Evolutionary conservation across 92 coral and sea anemone genomes (phyloP), one percentile per base, ranked within the genome.

Genomic region (Isaurus tuberculatus): DNA sequence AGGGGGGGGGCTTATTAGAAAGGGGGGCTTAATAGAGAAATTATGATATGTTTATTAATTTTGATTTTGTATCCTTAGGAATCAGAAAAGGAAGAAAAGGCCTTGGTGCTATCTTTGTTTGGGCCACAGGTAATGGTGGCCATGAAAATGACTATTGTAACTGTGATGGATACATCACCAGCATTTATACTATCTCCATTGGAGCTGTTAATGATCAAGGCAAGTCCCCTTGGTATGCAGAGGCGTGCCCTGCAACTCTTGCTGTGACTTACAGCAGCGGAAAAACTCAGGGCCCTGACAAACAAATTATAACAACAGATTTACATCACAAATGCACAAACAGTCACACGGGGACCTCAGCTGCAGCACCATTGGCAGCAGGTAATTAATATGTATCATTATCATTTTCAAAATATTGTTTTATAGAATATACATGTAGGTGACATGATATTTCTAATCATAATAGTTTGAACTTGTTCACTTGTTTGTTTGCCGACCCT

Each of bases 101-200:
- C 15, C 91, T 92, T 10, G 99, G 99, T 13, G 90, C 99, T 27
- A 97, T 97, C 90, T 97, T 97, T 91, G 99, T 97, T 0, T 97
- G 99, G 99, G 99, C 99, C 1, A 97, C 99, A 31, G 99, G 99
- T 27, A 97, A 97, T 87, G 99, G 99, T 0, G 99, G 99, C 33
- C 91, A 90, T 65, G 87, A 83, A 17, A 87, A 94, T 46, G 99
- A 97, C 79, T 97, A 97, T 80, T 97, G 99, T 61, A 97, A 92
- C 86, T 97, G 99, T 23, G 99, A 97, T 86, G 99, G 99, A 30
- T 97, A 97, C 69, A 97, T 97, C 37, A 97, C 98, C 65, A 97
- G 99, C 80, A 92, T 97, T 74, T 97, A 81, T 80, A 97, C 99
- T 26, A 92, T 97, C 63, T 94, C 99, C 3, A 89, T 97, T 77